Evolutionary conservation across 2,888 invertebrate genomes (phyloP), one percentile per base, ranked within the genome.

Genomic region (Torymus texanus): DNA sequence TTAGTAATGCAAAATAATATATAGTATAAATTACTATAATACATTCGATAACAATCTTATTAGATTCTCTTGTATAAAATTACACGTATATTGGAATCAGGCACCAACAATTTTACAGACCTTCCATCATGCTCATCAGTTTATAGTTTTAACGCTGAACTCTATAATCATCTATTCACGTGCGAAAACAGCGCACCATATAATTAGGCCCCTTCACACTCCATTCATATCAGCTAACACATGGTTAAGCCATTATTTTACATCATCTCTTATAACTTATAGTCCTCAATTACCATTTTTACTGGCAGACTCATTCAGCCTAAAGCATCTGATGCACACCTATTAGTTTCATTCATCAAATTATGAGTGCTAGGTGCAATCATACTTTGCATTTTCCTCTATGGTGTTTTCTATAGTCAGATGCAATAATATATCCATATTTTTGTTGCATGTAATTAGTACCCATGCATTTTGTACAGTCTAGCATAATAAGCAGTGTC

Each of bases 91-190:
- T 41, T 53, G 18, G 51, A 66, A 77, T 77, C 65, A 65, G 59
- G 55, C 16, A 13, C 18, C n/a, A 53, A 56, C 50, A 29, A 73
- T 68, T 74, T 73, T 61, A 50, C 21, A 56, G 55, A 74, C 61
- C 29, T 68, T 53, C 67, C 63, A 12, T 18, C 62, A 55, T 59
- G 65, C 59, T 71, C 70, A 61, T 61, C 61, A 59, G n/a, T 18
- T 66, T 55, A 55, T 29, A 79, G 61, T 75, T 71, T 79, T 67
- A 51, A 66, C 53, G 18, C 16, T 41, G n/a, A 21, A 70, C 65
- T 65, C 59, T 79, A 10, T 76, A 79, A 79, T 72, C 59, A 75
- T 79, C 75, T 67, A 61, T 67, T 67, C 72, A 56, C 51, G 71
- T 16, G 67, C 18, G 67, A 75, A 71, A 72, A 77, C 41, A 65